A percentile compares a stretch with the other conserved stretches of the same genome.
Conservation (phyloP, 2,797 vertebrate genomes). For the Danio albolineatus region DNA sequence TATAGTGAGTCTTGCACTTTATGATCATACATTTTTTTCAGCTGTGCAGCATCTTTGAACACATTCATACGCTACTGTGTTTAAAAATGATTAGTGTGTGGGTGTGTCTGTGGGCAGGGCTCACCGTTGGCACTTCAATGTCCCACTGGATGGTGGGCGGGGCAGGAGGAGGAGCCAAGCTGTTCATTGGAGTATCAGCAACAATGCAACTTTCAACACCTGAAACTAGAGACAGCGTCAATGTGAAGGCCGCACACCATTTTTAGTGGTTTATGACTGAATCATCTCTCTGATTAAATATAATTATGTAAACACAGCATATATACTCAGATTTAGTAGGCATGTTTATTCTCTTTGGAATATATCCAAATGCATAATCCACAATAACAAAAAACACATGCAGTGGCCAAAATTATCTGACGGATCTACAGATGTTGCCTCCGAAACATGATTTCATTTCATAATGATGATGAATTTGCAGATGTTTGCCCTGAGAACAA, state of each 20-base stretch:
- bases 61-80: background rate
- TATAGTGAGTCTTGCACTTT: background rate
- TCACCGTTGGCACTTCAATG: slow-evolving; percentile 86
- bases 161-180: slow-evolving; percentile 66
- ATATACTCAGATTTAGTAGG: background rate
- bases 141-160: slow-evolving; percentile 80
- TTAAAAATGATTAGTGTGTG: background rate
- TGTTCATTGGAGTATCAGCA: slow-evolving; percentile 63
- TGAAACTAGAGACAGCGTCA: slow-evolving; percentile 65
- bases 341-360: too few relatives aligned
- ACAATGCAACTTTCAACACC: slow-evolving; percentile 76
- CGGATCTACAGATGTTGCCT: too few relatives aligned
- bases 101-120: background rate
- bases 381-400: too few relatives aligned
- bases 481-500: too few relatives aligned
- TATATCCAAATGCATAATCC: too few relatives aligned
- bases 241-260: background rate
- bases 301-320: background rate
- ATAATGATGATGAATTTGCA: too few relatives aligned
- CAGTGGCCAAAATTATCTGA: too few relatives aligned
- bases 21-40: background rate
- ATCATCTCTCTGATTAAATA: background rate
- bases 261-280: background rate
- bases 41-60: background rate
- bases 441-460: too few relatives aligned